Base-by-base conservation (phyloP, 2,113 vertebrate species). In the Forbesichthys agassizii region DNA sequence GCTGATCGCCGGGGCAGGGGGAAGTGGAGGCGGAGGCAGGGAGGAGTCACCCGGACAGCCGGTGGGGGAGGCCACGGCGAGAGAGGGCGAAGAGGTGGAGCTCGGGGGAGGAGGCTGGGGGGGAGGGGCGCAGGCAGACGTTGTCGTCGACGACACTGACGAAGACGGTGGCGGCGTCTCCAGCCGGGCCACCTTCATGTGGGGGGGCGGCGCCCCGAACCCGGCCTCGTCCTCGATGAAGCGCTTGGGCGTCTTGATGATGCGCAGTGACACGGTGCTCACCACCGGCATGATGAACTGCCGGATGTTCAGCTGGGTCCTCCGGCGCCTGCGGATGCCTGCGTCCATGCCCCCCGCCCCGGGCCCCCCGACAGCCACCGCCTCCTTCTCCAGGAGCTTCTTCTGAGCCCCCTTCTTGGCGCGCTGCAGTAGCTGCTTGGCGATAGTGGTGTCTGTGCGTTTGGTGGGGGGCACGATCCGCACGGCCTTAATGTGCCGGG, bases 281-380 rank as follows among this genome's bases (percentile, higher is more conserved):
- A 99, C 97, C 5, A 98, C 96, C 0, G 98, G 98, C 98, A 99
- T 99, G 70, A 99, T 98, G 84, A 99, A 99, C 92, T 99, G 97
- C 0, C 98, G 91, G 68, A 99, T 98, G 46, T 97, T 99, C n/a
- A 98, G 94, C 71, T 96, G 96, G 0, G 96, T 98, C 81, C 97
- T 94, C 66, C 94, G 95, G 73, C 95, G 93, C 56, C 93, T 88
- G 92, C 80, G 93, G 91, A 64, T 96, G 73, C 92, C 96, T 85
- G 62, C 93, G 88, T 66, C 93, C 58, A 85, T 73, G 60, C 69
- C 48, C 8, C 77, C 71, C 0, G 78, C 12, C 20, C 79, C 84
- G 27, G 62, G 75, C 16, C 82, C 81, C 33, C 83, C 88, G 1
- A 81, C 87, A 49, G 83, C 74, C 3, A 69, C 88, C 6, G 95